These are phyloP conservation scores for Dryobotodes eremita DNA, from an alignment of 2,888 invertebrate species.

Conservation along the genomic window DNA sequence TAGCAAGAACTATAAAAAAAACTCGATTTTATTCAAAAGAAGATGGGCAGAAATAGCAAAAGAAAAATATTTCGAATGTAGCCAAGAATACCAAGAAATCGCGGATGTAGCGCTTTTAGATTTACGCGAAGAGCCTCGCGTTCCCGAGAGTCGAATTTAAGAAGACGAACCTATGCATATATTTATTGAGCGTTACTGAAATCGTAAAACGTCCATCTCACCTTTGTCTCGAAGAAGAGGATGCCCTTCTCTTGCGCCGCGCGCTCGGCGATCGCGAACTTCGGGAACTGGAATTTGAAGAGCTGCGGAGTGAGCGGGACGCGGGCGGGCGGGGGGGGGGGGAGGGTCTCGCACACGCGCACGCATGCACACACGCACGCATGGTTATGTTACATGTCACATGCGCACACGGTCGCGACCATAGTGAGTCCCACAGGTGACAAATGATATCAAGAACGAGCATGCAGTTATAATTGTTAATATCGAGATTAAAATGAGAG, in stretches of 20 bases:
- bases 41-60: conserved; percentile 49
- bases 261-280: conserved; percentile 85
- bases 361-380: conserved; percentile 61
- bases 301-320: conserved; percentile 87
- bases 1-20: conserved; percentile 48
- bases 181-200: conserved; percentile 42
- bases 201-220: conserved; percentile 71
- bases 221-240: conserved; percentile 88
- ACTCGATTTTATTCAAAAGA: conserved; percentile 45
- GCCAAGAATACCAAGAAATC: conserved; percentile 39
- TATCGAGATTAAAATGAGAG: conserved; percentile 76
- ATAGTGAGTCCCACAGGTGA: conserved; percentile 75
- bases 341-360: conserved; percentile 35
- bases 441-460: conserved; percentile 61
- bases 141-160: conserved; percentile 41
- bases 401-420: conserved; percentile 68
- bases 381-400: conserved; percentile 54
- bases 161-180: conserved; percentile 45
- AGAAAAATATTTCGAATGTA: conserved; percentile 40
- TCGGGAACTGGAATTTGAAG: conserved; percentile 91
- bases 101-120: conserved; percentile 52
- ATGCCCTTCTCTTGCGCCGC: conserved; percentile 84
- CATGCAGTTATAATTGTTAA: conserved; percentile 80
- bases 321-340: conserved; percentile 68
- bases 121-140: conserved; percentile 52